Percentiles rank a stretch among this genome's conserved stretches.
Conservation (phyloP, 2,113 vertebrate species). For the Aplodontia rufa region DNA sequence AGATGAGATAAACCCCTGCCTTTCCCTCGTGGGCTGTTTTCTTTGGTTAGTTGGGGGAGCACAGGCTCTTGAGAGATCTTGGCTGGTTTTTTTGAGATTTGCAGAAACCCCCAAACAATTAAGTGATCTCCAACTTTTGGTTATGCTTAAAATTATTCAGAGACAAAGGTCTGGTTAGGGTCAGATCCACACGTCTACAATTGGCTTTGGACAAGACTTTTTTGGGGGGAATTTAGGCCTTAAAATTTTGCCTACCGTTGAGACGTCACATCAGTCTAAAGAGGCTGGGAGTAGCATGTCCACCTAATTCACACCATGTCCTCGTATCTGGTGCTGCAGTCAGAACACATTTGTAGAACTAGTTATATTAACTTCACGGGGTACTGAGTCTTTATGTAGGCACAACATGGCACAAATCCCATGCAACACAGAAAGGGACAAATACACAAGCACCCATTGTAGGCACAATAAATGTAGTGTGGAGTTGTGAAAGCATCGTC, state of each 20-base stretch:
- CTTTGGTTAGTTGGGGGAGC: background rate
- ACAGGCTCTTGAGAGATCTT: background rate
- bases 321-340: conserved; percentile 60
- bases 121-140: background rate
- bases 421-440: conserved; percentile 43
- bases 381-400: background rate
- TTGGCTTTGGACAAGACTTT: background rate
- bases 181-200: background rate
- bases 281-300: background rate
- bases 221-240: background rate
- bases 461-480: conserved; percentile 52
- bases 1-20: background rate
- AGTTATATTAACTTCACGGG: background rate
- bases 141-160: background rate
- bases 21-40: background rate
- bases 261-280: background rate
- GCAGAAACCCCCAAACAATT: background rate
- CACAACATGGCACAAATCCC: conserved; percentile 36
- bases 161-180: background rate
- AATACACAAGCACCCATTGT: conserved; percentile 62
- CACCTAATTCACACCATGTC: conserved; percentile 34
- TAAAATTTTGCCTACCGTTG: background rate
- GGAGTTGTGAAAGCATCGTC: conserved; percentile 14
- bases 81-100: background rate
- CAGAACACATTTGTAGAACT: background rate